Conservation (phyloP, 2,888 invertebrate species). For the Dermolepida albohirtum region DNA sequence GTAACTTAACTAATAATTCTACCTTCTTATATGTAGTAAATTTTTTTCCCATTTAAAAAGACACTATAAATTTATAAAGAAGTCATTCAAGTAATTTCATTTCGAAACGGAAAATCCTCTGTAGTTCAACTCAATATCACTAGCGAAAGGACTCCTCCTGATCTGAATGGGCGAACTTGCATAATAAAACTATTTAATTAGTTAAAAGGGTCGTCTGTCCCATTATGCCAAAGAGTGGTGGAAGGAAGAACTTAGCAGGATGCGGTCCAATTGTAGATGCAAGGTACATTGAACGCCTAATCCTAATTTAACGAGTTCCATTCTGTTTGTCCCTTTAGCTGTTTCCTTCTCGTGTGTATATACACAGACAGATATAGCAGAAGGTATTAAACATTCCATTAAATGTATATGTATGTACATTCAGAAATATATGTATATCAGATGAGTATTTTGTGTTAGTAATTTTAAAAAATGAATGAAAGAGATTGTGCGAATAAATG, state of each 20-base stretch:
- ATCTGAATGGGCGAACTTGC: constrained; percentile 39
- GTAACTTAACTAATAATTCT: too few species aligned
- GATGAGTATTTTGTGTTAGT: too few species aligned
- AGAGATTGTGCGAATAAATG: too few species aligned
- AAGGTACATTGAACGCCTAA: constrained; percentile 63
- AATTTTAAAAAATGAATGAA: too few species aligned
- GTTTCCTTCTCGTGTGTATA: constrained; percentile 9
- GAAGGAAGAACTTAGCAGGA: constrained; percentile 40
- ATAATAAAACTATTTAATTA: constrained; percentile 51
- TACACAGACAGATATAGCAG: too few species aligned
- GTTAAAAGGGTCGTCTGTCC: constrained; percentile 44
- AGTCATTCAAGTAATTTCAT: constrained; percentile 1
- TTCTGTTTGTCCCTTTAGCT: constrained; percentile 48
- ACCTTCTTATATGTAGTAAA: too few species aligned
- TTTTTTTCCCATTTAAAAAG: too few species aligned
- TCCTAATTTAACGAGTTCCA: constrained; percentile 65
- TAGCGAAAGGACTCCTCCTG: constrained; percentile 4
- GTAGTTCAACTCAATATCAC: not conserved
- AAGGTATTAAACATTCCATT: too few species aligned
- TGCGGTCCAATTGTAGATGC: constrained; percentile 53
- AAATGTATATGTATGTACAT: too few species aligned
- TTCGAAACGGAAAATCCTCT: not conserved
- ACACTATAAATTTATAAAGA: not conserved
- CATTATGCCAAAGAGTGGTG: constrained; percentile 30
- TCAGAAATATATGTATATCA: too few species aligned